Percentiles rank a stretch among this genome's conserved stretches.
These are phyloP conservation scores for Myotis daubentonii DNA, from an alignment of 2,797 vertebrate species.

Conservation along the genomic window DNA sequence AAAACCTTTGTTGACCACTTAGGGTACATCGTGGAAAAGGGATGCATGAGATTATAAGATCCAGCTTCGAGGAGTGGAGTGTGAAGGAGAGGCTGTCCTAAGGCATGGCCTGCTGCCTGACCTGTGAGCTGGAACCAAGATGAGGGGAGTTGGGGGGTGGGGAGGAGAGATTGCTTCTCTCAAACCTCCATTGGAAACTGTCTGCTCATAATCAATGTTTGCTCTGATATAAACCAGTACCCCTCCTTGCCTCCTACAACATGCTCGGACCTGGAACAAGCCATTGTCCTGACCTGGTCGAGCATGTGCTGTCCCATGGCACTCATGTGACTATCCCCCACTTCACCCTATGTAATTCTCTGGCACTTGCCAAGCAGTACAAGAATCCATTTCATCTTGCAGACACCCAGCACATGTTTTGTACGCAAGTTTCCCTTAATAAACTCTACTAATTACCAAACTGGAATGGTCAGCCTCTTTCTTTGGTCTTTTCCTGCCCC, in stretches of 20 bases:
- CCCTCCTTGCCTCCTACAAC: neutral
- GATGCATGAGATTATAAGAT: neutral
- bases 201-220: neutral
- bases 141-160: too few species aligned
- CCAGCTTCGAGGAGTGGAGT: neutral
- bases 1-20: neutral
- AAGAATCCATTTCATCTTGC: neutral
- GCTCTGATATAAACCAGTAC: neutral
- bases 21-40: neutral
- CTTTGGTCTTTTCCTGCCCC: neutral
- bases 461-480: neutral
- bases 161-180: neutral
- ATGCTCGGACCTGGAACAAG: neutral
- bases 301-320: neutral
- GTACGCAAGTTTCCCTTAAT: neutral
- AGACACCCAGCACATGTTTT: neutral
- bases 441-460: neutral
- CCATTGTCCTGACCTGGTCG: neutral
- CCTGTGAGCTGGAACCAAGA: neutral
- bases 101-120: neutral
- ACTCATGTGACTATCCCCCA: neutral
- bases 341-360: neutral
- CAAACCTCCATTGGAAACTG: neutral
- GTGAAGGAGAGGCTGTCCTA: neutral
- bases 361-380: neutral